Percentiles rank a stretch among this genome's conserved stretches.
Conservation (phyloP, 1,140 invertebrate genomes). For the Epicauta chinensis region DNA sequence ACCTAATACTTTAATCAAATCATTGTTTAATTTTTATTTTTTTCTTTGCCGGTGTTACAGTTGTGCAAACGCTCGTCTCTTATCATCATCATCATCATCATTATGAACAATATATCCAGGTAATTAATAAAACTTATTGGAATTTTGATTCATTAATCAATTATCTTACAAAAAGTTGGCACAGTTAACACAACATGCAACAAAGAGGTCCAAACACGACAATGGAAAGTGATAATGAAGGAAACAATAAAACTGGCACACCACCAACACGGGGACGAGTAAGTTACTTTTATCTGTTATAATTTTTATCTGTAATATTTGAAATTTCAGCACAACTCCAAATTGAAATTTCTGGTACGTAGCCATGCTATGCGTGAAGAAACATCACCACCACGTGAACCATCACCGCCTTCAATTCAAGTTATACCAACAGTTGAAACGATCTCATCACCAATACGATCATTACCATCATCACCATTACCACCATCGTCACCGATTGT, state of each 20-base stretch:
- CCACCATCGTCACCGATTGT: slow-evolving; percentile 27
- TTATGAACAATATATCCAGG: neutral
- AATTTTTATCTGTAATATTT: neutral
- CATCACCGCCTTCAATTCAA: slow-evolving; percentile 45
- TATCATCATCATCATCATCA: neutral
- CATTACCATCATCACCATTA: slow-evolving; percentile 21
- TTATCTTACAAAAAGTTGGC: neutral
- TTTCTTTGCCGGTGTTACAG: neutral
- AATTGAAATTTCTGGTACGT: slow-evolving; percentile 76
- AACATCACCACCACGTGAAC: slow-evolving; percentile 72
- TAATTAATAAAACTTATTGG: neutral
- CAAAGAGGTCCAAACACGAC: slow-evolving; percentile 27
- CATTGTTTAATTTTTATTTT: neutral
- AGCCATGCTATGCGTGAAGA: slow-evolving; percentile 86
- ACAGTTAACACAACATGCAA: slow-evolving; percentile 28
- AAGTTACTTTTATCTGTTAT: slow-evolving; percentile 12
- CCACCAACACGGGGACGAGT: slow-evolving; percentile 27
- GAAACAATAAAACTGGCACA: slow-evolving; percentile 11
- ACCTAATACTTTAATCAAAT: neutral
- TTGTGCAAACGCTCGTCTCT: neutral
- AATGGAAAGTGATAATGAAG: slow-evolving; percentile 30
- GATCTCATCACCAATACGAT: slow-evolving; percentile 28
- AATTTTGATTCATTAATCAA: neutral
- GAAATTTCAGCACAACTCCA: slow-evolving; percentile 53
- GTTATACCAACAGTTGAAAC: slow-evolving; percentile 35